Conservation (phyloP, 2,113 vertebrate genomes). For the Uropsilus gracilis region DNA sequence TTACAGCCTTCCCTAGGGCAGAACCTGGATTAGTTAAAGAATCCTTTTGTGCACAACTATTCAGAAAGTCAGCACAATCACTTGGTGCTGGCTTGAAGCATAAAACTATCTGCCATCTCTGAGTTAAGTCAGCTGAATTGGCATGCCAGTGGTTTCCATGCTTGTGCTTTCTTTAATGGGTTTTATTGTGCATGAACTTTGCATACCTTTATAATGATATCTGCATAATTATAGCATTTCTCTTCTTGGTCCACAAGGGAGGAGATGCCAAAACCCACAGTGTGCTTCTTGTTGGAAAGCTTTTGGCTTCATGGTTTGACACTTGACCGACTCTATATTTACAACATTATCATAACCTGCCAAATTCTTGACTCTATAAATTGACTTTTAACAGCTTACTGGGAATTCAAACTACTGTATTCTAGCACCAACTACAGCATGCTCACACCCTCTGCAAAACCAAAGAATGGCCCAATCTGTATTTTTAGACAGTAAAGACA, state of each 20-base stretch:
- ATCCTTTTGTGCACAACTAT: conserved; percentile 9
- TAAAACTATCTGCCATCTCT: background rate
- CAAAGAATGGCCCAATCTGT: background rate
- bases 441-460: background rate
- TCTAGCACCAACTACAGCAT: background rate
- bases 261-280: conserved; percentile 18
- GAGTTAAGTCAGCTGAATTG: background rate
- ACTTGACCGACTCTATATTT: background rate
- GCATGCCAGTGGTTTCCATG: background rate
- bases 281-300: conserved; percentile 34
- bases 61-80: background rate
- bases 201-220: background rate
- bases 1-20: background rate
- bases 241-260: conserved; percentile 52
- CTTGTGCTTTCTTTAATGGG: conserved; percentile 12
- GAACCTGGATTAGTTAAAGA: background rate
- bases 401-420: background rate
- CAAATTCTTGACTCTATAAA: conserved; percentile 36
- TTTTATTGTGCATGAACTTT: background rate
- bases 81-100: background rate
- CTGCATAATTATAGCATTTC: background rate
- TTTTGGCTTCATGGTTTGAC: conserved; percentile 19
- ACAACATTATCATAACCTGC: background rate
- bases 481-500: background rate
- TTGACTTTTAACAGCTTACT: background rate